Evolutionary conservation across 2,113 vertebrate species (phyloP).

Genomic region (Diadophis punctatus): DNA sequence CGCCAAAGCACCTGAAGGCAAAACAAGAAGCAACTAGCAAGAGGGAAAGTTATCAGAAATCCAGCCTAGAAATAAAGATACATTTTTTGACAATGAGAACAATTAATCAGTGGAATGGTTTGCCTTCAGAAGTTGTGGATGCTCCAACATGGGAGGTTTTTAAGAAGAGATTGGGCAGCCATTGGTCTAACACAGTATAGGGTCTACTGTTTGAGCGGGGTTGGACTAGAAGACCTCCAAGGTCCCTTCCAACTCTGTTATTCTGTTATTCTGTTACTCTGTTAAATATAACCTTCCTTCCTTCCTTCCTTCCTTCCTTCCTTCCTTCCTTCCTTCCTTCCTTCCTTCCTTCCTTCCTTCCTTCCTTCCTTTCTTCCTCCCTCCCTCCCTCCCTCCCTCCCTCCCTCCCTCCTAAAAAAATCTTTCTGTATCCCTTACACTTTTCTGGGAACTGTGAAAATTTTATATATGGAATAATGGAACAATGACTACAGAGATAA

Average conservation of each 20-base stretch:
- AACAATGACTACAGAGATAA: fast-evolving
- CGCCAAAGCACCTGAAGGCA: background rate
- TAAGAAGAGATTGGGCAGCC: background rate
- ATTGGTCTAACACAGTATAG: background rate
- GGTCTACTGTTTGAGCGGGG: background rate
- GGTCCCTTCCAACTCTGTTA: background rate
- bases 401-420: background rate
- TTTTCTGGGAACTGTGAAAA: background rate
- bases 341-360: too few species aligned
- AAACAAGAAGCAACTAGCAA: background rate
- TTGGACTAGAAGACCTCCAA: too few species aligned
- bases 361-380: too few species aligned
- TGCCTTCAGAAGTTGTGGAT: background rate
- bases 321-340: too few species aligned
- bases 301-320: too few species aligned
- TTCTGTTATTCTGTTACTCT: background rate
- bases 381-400: too few species aligned
- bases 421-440: background rate
- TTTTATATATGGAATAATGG: slow-evolving; percentile 17
- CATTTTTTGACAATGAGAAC: background rate
- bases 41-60: background rate
- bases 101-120: background rate
- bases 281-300: background rate
- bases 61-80: background rate
- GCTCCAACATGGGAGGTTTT: background rate